Conservation (phyloP, 2,797 vertebrate species). For the Gallinago solitaria region DNA sequence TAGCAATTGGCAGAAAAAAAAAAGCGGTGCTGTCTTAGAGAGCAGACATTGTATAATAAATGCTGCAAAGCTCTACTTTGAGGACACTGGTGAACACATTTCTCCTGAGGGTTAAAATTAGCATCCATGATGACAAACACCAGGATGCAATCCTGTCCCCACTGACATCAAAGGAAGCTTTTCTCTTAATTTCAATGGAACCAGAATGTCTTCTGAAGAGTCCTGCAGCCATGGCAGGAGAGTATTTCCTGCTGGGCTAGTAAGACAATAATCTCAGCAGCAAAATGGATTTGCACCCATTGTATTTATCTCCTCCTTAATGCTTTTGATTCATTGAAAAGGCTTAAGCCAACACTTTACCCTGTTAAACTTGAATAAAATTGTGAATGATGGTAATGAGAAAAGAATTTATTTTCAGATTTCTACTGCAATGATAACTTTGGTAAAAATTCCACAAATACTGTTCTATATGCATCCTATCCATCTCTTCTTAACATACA, state of each 20-base stretch:
- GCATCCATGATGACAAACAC: conserved; percentile 3
- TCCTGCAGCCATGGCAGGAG: not conserved
- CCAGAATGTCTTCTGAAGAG: not conserved
- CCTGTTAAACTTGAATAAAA: not conserved
- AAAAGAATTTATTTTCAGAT: conserved; percentile 24
- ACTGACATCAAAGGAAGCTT: not conserved
- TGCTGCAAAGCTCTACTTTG: not conserved
- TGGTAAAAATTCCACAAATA: conserved; percentile 28
- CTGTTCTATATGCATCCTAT: conserved; percentile 27
- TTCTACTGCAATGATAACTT: not conserved
- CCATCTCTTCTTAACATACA: conserved; percentile 54
- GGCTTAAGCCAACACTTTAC: not conserved
- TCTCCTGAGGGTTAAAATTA: conserved; percentile 37
- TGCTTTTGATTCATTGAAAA: conserved; percentile 35
- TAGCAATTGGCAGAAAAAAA: not conserved
- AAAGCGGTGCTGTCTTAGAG: not conserved
- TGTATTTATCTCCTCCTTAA: conserved; percentile 35
- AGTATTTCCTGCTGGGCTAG: not conserved
- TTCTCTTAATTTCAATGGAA: not conserved
- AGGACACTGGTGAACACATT: not conserved
- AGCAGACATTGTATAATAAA: not conserved
- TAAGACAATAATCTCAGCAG: conserved; percentile 7
- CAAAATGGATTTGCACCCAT: conserved; percentile 27
- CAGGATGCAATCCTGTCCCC: not conserved
- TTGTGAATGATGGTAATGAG: not conserved